Conservation (phyloP, 2,797 vertebrate species). For the Peromyscus aztecus region DNA sequence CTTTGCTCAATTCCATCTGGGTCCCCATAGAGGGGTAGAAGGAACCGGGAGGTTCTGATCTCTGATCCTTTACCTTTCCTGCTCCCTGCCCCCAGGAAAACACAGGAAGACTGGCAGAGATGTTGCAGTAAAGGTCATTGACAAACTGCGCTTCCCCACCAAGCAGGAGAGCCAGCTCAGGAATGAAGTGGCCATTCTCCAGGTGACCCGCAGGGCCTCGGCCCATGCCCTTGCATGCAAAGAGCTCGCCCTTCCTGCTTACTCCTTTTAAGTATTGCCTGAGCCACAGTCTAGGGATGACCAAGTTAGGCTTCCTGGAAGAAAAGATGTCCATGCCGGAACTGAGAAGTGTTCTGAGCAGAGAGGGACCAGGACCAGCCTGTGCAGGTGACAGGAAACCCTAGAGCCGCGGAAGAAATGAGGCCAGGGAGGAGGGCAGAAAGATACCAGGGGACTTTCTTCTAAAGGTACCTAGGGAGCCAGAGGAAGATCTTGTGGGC, state of each 20-base stretch:
- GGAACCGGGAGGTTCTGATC: not conserved
- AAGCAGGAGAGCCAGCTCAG: conserved; percentile 96
- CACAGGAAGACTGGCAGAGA: conserved; percentile 95
- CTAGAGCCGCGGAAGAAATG: not conserved
- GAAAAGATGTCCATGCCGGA: not conserved
- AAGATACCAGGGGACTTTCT: not conserved
- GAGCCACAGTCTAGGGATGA: not conserved
- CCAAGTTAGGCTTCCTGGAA: conserved; percentile 26
- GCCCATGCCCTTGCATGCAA: not conserved
- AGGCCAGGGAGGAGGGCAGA: not conserved
- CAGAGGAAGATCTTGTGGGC: not conserved
- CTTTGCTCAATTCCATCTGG: not conserved
- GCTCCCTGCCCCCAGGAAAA: conserved; percentile 88
- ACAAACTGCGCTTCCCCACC: conserved; percentile 96
- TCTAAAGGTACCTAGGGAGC: not conserved
- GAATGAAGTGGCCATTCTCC: conserved; percentile 96
- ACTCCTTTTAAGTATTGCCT: not conserved
- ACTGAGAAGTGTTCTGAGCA: not conserved
- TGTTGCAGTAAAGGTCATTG: conserved; percentile 96
- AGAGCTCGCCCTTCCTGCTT: too few relatives aligned
- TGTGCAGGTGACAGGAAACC: not conserved
- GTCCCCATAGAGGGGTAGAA: not conserved
- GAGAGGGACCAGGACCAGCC: not conserved
- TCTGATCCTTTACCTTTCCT: not conserved
- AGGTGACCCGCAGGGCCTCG: conserved; percentile 88